Conservation (phyloP, 1,140 invertebrate genomes). For the Amphibalanus amphitrite region DNA sequence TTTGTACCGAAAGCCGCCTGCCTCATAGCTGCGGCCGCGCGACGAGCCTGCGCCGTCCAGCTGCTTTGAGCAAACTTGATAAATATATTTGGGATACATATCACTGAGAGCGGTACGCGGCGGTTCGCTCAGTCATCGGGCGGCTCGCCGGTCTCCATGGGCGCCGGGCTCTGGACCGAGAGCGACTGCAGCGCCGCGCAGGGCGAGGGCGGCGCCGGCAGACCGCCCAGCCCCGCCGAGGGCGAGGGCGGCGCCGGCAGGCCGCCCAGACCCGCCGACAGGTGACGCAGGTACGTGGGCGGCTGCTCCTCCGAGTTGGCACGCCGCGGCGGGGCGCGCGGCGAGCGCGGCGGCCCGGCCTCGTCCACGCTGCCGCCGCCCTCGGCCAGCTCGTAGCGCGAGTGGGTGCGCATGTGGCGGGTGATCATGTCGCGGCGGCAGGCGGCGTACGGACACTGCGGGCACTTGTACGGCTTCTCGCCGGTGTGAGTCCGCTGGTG, state of each 20-base stretch:
- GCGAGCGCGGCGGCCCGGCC: constrained; percentile 13
- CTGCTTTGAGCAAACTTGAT: no score
- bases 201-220: constrained; percentile 18
- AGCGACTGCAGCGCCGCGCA: constrained; percentile 19
- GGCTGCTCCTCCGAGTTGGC: constrained; percentile 16
- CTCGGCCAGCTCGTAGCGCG: constrained; percentile 35
- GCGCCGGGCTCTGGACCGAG: constrained; percentile 21
- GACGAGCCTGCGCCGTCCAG: no score
- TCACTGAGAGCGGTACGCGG: no score
- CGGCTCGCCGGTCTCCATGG: constrained; percentile 11
- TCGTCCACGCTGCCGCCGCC: constrained; percentile 15
- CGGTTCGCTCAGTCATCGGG: no score
- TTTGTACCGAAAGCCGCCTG: no score
- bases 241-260: no score
- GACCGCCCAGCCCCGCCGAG: no score
- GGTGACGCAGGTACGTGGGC: constrained; percentile 18
- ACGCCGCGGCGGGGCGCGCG: constrained; percentile 10
- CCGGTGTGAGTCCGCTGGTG: constrained; percentile 93
- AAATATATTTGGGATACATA: no score
- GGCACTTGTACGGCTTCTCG: constrained; percentile 93
- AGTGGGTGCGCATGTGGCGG: constrained; percentile 37
- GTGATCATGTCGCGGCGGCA: constrained; percentile 97
- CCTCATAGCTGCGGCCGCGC: no score
- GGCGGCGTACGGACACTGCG: constrained; percentile 86
- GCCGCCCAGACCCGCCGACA: constrained; percentile 17